Evolutionary conservation across 1,140 invertebrate species (phyloP).

Genomic region (Apis cerana): DNA sequence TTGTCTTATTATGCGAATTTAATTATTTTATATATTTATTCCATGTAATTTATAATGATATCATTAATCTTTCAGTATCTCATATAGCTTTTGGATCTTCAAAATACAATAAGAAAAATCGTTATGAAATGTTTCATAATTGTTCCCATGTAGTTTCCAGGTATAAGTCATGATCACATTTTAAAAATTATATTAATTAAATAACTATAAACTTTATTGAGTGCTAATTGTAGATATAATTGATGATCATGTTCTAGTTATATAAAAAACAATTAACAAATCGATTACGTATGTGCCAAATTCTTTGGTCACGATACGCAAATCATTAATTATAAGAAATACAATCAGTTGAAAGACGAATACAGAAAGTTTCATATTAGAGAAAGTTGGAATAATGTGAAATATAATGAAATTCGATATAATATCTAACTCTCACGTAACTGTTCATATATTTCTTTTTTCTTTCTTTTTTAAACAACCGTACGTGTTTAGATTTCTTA

Average conservation of each 20-base stretch:
- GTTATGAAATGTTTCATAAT: background rate
- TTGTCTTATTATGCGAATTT: no score
- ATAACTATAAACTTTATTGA: slow-evolving; percentile 2
- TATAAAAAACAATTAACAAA: slow-evolving; percentile 1
- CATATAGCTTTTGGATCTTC: background rate
- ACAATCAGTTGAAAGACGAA: background rate
- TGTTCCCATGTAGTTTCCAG: background rate
- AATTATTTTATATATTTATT: background rate
- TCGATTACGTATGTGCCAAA: background rate
- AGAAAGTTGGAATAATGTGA: slow-evolving; percentile 49
- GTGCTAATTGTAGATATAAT: background rate
- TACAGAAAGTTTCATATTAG: slow-evolving; percentile 22
- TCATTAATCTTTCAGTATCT: background rate
- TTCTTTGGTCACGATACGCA: no score
- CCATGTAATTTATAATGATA: background rate
- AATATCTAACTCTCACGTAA: slow-evolving; percentile 54
- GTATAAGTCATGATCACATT: background rate
- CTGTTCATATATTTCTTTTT: background rate
- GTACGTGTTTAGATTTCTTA: background rate
- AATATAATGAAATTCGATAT: slow-evolving; percentile 45
- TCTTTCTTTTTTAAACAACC: slow-evolving; percentile 13
- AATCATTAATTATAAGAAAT: background rate
- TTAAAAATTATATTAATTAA: background rate
- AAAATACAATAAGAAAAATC: background rate
- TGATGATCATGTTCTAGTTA: slow-evolving; percentile 2